Conservation (phyloP, 2,797 vertebrate species). For the Syngnathus acus region DNA sequence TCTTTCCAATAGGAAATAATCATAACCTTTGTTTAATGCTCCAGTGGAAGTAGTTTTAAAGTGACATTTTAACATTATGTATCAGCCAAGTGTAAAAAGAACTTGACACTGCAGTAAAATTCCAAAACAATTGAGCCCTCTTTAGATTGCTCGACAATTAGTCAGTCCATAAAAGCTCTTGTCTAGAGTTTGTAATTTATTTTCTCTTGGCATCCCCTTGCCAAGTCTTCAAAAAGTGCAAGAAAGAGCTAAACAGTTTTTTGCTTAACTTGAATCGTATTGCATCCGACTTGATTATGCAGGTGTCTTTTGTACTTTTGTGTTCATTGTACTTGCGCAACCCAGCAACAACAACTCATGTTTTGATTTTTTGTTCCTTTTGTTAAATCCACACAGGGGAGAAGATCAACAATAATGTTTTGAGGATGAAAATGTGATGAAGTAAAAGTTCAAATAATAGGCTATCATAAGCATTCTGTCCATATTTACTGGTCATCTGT, state of each 20-base stretch:
- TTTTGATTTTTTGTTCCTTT: background rate
- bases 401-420: background rate
- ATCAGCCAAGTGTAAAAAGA: no score
- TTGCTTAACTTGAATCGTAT: background rate
- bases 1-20: no score
- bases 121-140: no score
- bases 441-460: background rate
- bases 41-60: no score
- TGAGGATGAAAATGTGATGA: background rate
- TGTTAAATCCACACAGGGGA: background rate
- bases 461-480: conserved; percentile 28
- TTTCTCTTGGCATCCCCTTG: no score
- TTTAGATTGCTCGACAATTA: no score
- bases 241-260: background rate
- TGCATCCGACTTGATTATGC: background rate
- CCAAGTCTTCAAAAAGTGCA: background rate
- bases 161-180: background rate
- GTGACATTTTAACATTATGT: no score
- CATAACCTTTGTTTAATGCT: no score
- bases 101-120: no score
- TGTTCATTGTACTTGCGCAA: background rate
- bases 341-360: no score
- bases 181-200: background rate
- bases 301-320: no score
- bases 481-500: conserved; percentile 70